These are phyloP conservation scores for Epizoanthus rinbou DNA, from an alignment of 92 coral and sea anemone genomes.

Conservation along the genomic window DNA sequence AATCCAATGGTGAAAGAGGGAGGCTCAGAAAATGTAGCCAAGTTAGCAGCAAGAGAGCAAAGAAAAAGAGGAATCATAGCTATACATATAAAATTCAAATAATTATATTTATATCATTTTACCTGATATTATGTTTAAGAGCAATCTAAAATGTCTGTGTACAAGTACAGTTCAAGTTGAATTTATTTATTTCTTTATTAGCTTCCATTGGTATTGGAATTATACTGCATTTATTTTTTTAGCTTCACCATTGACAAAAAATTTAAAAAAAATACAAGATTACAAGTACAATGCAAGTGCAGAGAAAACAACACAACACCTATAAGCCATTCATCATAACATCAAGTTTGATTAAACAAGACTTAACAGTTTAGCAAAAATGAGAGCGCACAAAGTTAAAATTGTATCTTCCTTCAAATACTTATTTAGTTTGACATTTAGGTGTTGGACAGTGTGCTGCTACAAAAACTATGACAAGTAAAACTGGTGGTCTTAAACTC, in stretches of 20 bases:
- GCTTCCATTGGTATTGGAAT: constrained; percentile 16
- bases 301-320: constrained; percentile 16
- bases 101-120: constrained; percentile 10
- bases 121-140: constrained; percentile 14
- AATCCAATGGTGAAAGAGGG: constrained; percentile 25
- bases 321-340: constrained; percentile 14
- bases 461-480: constrained; percentile 14
- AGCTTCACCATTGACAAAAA: constrained; percentile 15
- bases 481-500: constrained; percentile 16
- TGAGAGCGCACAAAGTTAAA: constrained; percentile 16
- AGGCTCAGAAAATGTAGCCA: constrained; percentile 17
- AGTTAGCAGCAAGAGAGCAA: constrained; percentile 8
- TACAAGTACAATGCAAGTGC: constrained; percentile 16
- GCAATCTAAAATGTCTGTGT: constrained; percentile 15
- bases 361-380: constrained; percentile 14
- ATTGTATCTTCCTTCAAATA: constrained; percentile 14
- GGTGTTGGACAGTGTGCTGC: constrained; percentile 19
- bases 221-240: constrained; percentile 12
- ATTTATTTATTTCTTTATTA: constrained; percentile 10
- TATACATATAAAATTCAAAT: constrained; percentile 11
- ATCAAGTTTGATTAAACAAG: constrained; percentile 14
- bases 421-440: constrained; percentile 13
- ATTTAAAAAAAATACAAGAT: constrained; percentile 11
- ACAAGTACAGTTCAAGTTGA: constrained; percentile 15
- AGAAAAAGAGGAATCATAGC: constrained; percentile 21